A percentile compares a stretch with the other conserved stretches of the same genome.
These are phyloP conservation scores for Borostomias antarcticus DNA, from an alignment of 2,797 vertebrate genomes.

Conservation along the genomic window DNA sequence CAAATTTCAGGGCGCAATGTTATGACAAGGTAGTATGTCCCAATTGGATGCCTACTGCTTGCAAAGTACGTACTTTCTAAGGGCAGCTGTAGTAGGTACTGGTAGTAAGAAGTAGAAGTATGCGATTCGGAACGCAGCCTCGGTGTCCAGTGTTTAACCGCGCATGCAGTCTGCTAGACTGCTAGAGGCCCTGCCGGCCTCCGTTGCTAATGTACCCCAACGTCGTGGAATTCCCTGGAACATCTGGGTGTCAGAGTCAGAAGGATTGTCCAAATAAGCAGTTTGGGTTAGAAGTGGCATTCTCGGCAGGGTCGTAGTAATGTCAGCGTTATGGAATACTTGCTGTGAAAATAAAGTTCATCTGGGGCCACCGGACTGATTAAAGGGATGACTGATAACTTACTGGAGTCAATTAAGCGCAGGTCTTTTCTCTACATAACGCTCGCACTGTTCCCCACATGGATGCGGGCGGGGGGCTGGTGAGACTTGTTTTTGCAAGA, in stretches of 20 bases:
- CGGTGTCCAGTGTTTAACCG: not conserved
- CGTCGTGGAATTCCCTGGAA: conserved; percentile 8
- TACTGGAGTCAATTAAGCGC: not conserved
- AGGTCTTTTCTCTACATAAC: not conserved
- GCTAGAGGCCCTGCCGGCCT: conserved; percentile 4
- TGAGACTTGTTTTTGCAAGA: not conserved
- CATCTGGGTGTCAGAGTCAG: conserved; percentile 15
- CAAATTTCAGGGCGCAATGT: too few relatives aligned
- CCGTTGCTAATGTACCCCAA: conserved; percentile 8
- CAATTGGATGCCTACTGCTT: too few relatives aligned
- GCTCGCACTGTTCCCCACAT: not conserved
- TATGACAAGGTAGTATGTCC: too few relatives aligned
- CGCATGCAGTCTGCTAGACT: not conserved
- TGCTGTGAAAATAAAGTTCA: not conserved
- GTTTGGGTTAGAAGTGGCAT: not conserved
- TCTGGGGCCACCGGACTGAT: not conserved
- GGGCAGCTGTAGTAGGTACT: too few relatives aligned
- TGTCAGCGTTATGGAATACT: conserved; percentile 5
- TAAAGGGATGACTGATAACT: conserved; percentile 4
- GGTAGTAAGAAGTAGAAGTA: too few relatives aligned
- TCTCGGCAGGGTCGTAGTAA: not conserved
- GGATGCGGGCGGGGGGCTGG: not conserved
- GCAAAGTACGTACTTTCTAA: too few relatives aligned
- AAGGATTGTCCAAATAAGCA: conserved; percentile 18
- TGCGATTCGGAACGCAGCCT: too few relatives aligned